Percentiles rank a stretch among this genome's conserved stretches.
These are phyloP conservation scores for Drosophila putrida DNA, from an alignment of 2,888 invertebrate species.

Conservation along the genomic window DNA sequence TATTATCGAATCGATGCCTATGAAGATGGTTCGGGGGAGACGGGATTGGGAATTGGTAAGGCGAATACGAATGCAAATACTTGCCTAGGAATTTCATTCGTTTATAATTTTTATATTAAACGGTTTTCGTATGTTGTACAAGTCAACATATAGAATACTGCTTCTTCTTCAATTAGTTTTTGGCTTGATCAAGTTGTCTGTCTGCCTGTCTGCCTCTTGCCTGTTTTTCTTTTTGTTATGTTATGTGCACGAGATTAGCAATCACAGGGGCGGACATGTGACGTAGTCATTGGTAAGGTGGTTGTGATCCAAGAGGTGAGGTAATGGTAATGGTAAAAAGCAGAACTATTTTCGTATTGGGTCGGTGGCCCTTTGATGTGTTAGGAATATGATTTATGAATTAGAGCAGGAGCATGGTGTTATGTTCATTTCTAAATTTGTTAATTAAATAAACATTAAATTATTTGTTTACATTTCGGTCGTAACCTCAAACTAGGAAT, in stretches of 20 bases:
- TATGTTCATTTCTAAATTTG: conserved; percentile 11
- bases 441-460: conserved; percentile 33
- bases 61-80: conserved; percentile 13
- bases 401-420: conserved; percentile 18
- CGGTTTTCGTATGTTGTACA: conserved; percentile 36
- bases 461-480: conserved; percentile 45
- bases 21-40: not conserved
- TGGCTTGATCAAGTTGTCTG: conserved; percentile 59
- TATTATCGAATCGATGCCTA: conserved; percentile 15
- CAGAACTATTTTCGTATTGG: conserved; percentile 8
- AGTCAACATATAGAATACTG: conserved; percentile 11
- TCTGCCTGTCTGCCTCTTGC: conserved; percentile 11
- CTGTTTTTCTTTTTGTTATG: conserved; percentile 20
- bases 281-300: conserved; percentile 36
- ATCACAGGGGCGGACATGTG: conserved; percentile 54
- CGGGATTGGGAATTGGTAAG: not conserved
- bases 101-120: conserved; percentile 66
- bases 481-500: conserved; percentile 12
- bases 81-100: conserved; percentile 68
- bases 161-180: conserved; percentile 26
- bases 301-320: not conserved
- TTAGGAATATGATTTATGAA: conserved; percentile 51
- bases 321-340: conserved; percentile 8
- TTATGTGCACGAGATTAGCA: conserved; percentile 53
- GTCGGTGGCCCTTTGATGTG: conserved; percentile 56